A percentile compares a stretch with the other conserved stretches of the same genome.
Conservation (phyloP, 2,888 invertebrate species). For the Lissocephala sabroskyi region DNA sequence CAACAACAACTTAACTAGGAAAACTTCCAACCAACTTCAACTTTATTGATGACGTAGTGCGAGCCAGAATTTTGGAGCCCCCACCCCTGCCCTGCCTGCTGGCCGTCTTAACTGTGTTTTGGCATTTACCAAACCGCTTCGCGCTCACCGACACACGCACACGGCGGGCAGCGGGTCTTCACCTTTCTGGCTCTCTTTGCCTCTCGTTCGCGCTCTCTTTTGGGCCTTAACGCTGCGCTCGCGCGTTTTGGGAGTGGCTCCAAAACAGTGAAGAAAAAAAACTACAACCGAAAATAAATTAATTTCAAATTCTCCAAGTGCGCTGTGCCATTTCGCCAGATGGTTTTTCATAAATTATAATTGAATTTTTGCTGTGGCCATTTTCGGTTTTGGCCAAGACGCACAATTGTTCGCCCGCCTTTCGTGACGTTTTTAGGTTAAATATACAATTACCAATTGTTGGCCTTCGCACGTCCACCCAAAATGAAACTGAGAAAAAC, state of each 20-base stretch:
- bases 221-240: constrained; percentile 34
- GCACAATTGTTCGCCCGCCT: background rate
- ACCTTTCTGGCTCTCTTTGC: constrained; percentile 25
- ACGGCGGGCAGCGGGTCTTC: constrained; percentile 27
- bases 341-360: too few relatives aligned
- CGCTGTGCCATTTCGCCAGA: constrained; percentile 3
- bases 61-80: constrained; percentile 40
- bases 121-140: constrained; percentile 50
- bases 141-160: constrained; percentile 20
- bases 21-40: constrained; percentile 22
- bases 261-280: constrained; percentile 34
- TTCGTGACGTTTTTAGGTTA: constrained; percentile 16
- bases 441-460: constrained; percentile 11
- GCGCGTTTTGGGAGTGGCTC: constrained; percentile 60
- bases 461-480: constrained; percentile 29
- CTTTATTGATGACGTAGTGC: constrained; percentile 52
- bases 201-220: constrained; percentile 30
- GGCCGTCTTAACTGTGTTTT: constrained; percentile 53
- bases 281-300: constrained; percentile 15
- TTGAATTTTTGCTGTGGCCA: too few relatives aligned
- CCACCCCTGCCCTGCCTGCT: constrained; percentile 2
- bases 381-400: too few relatives aligned
- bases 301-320: too few relatives aligned
- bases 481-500: constrained; percentile 8
- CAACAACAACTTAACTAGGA: constrained; percentile 5